A percentile compares a stretch with the other conserved stretches of the same genome.
These are phyloP conservation scores for Idaea biselata DNA, from an alignment of 2,888 invertebrate genomes.

Conservation along the genomic window DNA sequence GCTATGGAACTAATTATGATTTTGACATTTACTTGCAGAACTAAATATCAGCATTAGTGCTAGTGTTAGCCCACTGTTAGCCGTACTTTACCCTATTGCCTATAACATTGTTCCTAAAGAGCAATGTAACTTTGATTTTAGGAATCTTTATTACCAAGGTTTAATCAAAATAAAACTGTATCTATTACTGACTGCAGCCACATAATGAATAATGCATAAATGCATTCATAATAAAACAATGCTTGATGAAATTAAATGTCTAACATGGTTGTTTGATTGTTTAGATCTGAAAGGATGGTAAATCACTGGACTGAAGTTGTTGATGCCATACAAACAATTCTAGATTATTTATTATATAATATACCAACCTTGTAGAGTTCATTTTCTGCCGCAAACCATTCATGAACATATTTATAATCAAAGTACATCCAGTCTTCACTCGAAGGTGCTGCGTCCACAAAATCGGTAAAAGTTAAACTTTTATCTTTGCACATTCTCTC, in stretches of 20 bases:
- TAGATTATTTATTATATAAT: conserved; percentile 6
- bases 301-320: neutral
- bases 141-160: neutral
- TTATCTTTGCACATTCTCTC: conserved; percentile 84
- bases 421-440: conserved; percentile 87
- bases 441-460: conserved; percentile 67
- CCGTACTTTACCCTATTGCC: no score
- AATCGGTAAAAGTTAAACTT: conserved; percentile 82
- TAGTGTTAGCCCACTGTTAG: no score
- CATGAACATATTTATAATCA: conserved; percentile 90
- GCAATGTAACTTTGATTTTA: neutral
- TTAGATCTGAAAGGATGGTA: no score
- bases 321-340: neutral
- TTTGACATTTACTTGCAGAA: no score
- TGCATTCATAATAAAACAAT: neutral
- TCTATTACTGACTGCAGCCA: no score
- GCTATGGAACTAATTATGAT: no score
- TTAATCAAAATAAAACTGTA: neutral
- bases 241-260: neutral
- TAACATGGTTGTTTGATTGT: neutral
- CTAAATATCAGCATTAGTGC: no score
- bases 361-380: conserved; percentile 81
- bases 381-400: conserved; percentile 82
- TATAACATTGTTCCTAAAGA: no score
- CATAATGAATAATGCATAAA: no score